A percentile compares a stretch with the other conserved stretches of the same genome.
phyloP scores from a whole-genome alignment of 2,888 invertebrate genomes.

The Therioaphis trifolii region DNA sequence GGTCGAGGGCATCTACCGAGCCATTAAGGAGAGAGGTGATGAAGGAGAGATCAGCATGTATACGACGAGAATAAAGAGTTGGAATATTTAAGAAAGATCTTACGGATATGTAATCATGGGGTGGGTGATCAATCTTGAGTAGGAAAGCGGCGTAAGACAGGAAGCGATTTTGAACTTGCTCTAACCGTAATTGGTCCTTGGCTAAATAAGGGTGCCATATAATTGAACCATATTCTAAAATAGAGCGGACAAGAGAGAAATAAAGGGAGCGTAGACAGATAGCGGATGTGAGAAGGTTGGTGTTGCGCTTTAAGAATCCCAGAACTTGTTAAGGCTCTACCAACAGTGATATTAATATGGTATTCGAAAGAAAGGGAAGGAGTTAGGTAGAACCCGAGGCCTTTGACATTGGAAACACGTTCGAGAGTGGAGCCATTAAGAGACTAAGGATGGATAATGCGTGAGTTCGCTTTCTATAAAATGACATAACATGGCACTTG shows the following conservation, averaged over 20 bases:
- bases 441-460: not conserved
- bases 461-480: not conserved
- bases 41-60: too few species aligned
- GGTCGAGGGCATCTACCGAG: too few species aligned
- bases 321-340: conserved; percentile 18
- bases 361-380: not conserved
- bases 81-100: too few species aligned
- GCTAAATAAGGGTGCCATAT: too few species aligned
- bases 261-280: not conserved
- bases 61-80: too few species aligned
- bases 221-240: too few species aligned
- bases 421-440: not conserved
- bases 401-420: not conserved
- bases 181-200: not conserved
- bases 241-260: not conserved
- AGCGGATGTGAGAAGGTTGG: not conserved
- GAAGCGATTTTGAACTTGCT: too few species aligned
- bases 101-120: too few species aligned
- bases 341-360: not conserved
- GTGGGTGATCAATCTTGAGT: not conserved
- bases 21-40: too few species aligned
- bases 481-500: not conserved
- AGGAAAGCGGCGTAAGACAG: not conserved
- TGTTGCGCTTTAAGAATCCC: not conserved
- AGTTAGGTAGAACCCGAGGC: not conserved